Evolutionary conservation across 2,888 invertebrate species (phyloP), one percentile per base, ranked within the genome.

Genomic region (Marasmarcha lunaedactyla): DNA sequence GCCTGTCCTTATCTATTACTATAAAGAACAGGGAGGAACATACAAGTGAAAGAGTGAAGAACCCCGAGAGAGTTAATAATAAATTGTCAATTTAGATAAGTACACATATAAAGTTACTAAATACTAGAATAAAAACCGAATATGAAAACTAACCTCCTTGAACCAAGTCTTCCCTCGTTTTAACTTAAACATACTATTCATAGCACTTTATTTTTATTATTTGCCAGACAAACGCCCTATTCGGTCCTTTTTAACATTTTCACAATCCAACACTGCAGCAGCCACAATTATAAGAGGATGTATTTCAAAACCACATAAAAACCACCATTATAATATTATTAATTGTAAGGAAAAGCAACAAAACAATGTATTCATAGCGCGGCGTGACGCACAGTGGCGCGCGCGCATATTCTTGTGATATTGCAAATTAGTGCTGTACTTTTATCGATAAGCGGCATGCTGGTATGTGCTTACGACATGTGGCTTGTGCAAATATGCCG

Each of bases 111-210:
- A n/a, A n/a, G n/a, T n/a, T n/a, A n/a, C n/a, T n/a, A n/a, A n/a
- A n/a, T n/a, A n/a, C n/a, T n/a, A n/a, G n/a, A n/a, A n/a, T n/a
- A n/a, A n/a, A n/a, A n/a, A n/a, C n/a, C n/a, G n/a, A n/a, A n/a
- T n/a, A n/a, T n/a, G n/a, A n/a, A 7, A 20, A 38, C 39, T 37
- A 36, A 77, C 76, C 72, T 72, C 74, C 40, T 65, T 63, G 44
- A 73, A 65, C 77, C 78, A 79, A 38, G 78, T 79, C 50, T 70
- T 76, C n/a, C 59, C 63, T 43, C 77, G 50, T 44, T 56, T 66
- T 47, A 74, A 47, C 46, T 57, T 66, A 39, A 73, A 73, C 61
- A 72, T 60, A 43, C 50, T 48, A 45, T 41, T 41, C 47, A 50
- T 39, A 39, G 37, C 27, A 35, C 42, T 35, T 37, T 9, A 14